These are phyloP conservation scores for Bursaphelenchus mucronatus DNA, from an alignment of 1,140 invertebrate species.

Conservation along the genomic window DNA sequence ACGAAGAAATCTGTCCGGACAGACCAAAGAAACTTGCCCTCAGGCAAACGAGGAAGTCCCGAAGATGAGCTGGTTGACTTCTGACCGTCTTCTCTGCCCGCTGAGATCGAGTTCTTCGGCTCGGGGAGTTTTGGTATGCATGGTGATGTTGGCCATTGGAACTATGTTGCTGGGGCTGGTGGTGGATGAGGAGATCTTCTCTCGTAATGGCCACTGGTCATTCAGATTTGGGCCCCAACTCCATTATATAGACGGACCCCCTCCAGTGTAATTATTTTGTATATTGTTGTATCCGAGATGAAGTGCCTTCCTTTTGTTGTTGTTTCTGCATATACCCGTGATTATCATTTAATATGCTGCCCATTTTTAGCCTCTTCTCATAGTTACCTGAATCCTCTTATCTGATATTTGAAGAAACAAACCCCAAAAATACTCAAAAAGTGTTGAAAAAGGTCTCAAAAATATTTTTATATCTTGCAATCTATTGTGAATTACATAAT, in stretches of 20 bases:
- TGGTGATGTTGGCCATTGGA: constrained; percentile 9
- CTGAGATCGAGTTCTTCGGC: neutral
- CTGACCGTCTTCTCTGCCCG: neutral
- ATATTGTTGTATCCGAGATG: neutral
- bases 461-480: no score
- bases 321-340: neutral
- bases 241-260: constrained; percentile 10
- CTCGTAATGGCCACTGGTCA: constrained; percentile 6
- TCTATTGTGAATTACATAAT: no score
- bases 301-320: constrained; percentile 6
- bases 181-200: constrained; percentile 16
- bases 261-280: constrained; percentile 15
- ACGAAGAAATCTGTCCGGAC: neutral
- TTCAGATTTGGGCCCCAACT: constrained; percentile 16
- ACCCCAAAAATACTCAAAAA: no score
- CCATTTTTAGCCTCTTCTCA: no score
- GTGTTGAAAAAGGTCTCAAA: no score
- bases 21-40: no score
- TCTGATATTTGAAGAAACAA: no score
- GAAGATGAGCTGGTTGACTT: neutral
- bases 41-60: no score
- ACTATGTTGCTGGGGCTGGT: neutral
- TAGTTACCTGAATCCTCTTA: no score
- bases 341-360: no score
- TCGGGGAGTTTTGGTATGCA: neutral